Percentiles rank a stretch among this genome's conserved stretches.
Conservation (phyloP, 1,140 invertebrate genomes). For the Philaenus spumarius region DNA sequence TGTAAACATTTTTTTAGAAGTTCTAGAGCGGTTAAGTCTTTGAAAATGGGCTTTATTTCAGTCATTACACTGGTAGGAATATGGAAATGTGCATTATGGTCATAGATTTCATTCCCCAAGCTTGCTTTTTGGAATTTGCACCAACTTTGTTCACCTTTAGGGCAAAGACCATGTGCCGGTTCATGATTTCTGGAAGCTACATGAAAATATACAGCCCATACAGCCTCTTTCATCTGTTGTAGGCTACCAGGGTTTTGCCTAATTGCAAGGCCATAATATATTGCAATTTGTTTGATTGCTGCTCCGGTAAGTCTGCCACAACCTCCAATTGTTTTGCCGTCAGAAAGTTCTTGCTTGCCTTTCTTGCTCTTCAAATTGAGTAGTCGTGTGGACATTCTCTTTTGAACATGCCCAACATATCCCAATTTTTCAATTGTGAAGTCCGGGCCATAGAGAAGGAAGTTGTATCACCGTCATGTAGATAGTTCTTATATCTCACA, state of each 20-base stretch:
- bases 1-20: too few species aligned
- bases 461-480: conserved; percentile 17
- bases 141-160: conserved; percentile 28
- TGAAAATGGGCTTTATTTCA: conserved; percentile 21
- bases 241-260: conserved; percentile 30
- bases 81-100: conserved; percentile 9
- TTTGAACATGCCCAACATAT: conserved; percentile 23
- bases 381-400: conserved; percentile 16
- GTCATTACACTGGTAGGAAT: conserved; percentile 15
- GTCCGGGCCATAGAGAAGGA: conserved; percentile 22
- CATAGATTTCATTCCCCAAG: not conserved
- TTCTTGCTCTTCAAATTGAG: conserved; percentile 13
- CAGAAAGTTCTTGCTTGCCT: conserved; percentile 16
- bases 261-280: conserved; percentile 28
- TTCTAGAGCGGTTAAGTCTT: conserved; percentile 11
- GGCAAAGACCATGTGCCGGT: conserved; percentile 30
- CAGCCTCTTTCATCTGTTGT: conserved; percentile 33
- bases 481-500: conserved; percentile 13
- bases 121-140: conserved; percentile 23
- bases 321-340: conserved; percentile 25
- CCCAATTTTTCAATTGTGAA: conserved; percentile 21
- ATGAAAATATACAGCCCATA: conserved; percentile 35
- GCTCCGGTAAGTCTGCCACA: conserved; percentile 28
- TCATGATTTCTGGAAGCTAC: conserved; percentile 32
- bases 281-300: conserved; percentile 30